These are phyloP conservation scores for Xanthorhoe designata DNA, from an alignment of 2,888 invertebrate species.

Conservation along the genomic window DNA sequence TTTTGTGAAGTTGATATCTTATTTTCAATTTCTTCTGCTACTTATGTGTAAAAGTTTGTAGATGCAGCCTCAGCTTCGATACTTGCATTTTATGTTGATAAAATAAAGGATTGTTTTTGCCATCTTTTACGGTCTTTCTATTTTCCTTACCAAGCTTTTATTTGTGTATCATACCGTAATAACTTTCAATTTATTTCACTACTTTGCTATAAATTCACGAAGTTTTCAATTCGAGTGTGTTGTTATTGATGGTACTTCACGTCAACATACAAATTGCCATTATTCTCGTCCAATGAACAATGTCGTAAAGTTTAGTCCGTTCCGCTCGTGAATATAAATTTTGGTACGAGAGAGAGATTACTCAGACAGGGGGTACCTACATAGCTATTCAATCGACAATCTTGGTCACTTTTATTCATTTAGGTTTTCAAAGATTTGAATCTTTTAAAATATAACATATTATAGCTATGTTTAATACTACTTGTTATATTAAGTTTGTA, in stretches of 20 bases:
- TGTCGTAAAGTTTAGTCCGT: slow-evolving; percentile 46
- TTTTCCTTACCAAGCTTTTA: slow-evolving; percentile 14
- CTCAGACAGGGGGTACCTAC: slow-evolving; percentile 45
- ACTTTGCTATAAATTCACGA: slow-evolving; percentile 29
- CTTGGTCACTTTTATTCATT: slow-evolving; percentile 58
- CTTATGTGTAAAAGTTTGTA: not conserved
- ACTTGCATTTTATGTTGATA: not conserved
- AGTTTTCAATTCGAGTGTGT: slow-evolving; percentile 25
- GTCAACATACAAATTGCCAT: slow-evolving; percentile 40
- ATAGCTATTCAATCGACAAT: slow-evolving; percentile 57
- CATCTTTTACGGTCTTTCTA: slow-evolving; percentile 3
- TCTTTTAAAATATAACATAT: not conserved
- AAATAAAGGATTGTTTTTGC: not conserved
- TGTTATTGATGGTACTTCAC: slow-evolving; percentile 30
- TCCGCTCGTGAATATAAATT: slow-evolving; percentile 43
- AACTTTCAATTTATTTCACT: slow-evolving; percentile 33
- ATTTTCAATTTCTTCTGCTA: slow-evolving; percentile 2
- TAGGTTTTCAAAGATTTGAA: slow-evolving; percentile 19
- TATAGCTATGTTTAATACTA: not conserved
- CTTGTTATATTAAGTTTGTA: not conserved
- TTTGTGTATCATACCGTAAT: slow-evolving; percentile 18
- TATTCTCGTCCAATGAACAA: slow-evolving; percentile 44
- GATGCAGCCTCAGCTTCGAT: not conserved
- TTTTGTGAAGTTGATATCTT: slow-evolving; percentile 26
- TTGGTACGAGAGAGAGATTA: slow-evolving; percentile 46